These are phyloP conservation scores for Coelopa frigida DNA, from an alignment of 1,140 invertebrate species.

Conservation along the genomic window DNA sequence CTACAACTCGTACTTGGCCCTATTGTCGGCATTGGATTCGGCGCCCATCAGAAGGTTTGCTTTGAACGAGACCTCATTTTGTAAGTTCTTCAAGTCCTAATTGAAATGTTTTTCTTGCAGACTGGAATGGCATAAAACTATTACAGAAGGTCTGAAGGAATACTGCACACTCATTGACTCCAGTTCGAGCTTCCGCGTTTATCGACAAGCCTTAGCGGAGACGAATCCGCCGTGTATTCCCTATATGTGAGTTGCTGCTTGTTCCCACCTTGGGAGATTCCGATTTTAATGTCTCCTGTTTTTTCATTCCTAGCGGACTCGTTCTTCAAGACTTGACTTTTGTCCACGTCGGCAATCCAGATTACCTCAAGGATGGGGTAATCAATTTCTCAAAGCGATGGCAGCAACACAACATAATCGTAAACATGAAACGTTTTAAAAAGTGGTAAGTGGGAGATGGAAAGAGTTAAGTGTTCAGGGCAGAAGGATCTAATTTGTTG, in stretches of 20 bases:
- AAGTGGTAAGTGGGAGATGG: conserved; percentile 67
- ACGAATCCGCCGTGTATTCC: conserved; percentile 96
- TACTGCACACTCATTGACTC: conserved; percentile 94
- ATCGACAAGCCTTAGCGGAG: conserved; percentile 86
- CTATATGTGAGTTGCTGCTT: conserved; percentile 74
- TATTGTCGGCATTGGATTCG: conserved; percentile 93
- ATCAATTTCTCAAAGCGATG: conserved; percentile 97
- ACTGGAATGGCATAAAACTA: conserved; percentile 90
- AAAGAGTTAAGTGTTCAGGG: not conserved
- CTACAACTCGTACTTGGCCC: conserved; percentile 96
- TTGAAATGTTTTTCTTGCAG: conserved; percentile 45
- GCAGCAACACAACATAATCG: conserved; percentile 96
- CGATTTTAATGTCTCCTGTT: not conserved
- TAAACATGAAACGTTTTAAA: conserved; percentile 95
- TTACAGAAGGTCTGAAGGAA: conserved; percentile 87
- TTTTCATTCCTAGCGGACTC: conserved; percentile 71
- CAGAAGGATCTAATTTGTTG: not conserved
- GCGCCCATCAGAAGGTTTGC: conserved; percentile 71
- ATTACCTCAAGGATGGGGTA: conserved; percentile 76
- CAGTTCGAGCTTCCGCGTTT: conserved; percentile 90
- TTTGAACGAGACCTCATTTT: too few relatives aligned
- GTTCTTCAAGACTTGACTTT: conserved; percentile 98
- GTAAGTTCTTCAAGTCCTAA: too few relatives aligned
- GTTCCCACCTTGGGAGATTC: not conserved
- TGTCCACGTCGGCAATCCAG: conserved; percentile 94